Conservation (phyloP, 2,113 vertebrate genomes). For the Eptesicus fuscus region DNA sequence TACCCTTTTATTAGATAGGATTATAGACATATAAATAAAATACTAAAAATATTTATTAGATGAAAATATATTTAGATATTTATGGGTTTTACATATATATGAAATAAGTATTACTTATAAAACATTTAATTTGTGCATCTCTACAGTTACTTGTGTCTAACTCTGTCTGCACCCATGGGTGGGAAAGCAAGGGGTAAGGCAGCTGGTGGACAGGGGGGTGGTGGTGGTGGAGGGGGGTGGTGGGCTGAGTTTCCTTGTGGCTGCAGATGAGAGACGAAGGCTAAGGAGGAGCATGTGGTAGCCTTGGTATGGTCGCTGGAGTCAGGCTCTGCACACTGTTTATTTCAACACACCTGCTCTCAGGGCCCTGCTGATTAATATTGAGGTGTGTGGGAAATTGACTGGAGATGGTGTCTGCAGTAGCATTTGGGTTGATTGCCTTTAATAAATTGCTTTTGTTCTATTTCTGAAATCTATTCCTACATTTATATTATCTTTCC, state of each 20-base stretch:
- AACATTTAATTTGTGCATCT: neutral
- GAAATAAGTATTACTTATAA: neutral
- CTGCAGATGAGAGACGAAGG: neutral
- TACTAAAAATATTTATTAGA: neutral
- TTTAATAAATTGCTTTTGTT: neutral
- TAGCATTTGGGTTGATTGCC: neutral
- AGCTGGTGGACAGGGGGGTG: neutral
- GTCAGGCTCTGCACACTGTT: neutral
- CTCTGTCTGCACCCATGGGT: neutral
- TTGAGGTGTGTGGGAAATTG: neutral
- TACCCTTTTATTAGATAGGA: too few relatives aligned
- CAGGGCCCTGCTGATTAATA: neutral
- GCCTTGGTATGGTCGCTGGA: neutral
- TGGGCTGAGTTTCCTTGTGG: neutral
- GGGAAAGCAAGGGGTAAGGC: neutral
- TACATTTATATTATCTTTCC: neutral
- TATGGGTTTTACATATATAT: neutral
- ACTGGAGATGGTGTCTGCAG: neutral
- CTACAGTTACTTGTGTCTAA: neutral
- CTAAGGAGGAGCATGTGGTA: neutral
- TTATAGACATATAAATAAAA: neutral
- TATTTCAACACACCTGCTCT: neutral
- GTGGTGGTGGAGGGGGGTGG: neutral
- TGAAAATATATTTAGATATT: constrained; percentile 5
- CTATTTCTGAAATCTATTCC: neutral